These are phyloP conservation scores for Pristionchus entomophagus DNA, from an alignment of 2,888 invertebrate genomes.

Conservation along the genomic window DNA sequence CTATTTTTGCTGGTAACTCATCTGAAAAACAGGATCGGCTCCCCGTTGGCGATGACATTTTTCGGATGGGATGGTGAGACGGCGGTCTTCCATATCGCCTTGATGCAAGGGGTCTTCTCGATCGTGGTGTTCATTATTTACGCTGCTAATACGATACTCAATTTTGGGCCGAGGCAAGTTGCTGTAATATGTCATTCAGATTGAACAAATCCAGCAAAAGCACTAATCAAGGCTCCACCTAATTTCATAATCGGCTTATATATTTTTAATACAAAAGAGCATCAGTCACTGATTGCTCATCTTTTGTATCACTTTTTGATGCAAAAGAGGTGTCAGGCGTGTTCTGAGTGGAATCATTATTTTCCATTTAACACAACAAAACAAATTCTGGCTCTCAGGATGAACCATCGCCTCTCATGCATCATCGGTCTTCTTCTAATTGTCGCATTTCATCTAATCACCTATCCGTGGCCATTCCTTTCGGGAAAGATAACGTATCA, in stretches of 20 bases:
- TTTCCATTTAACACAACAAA: no score
- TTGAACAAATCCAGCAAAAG: no score
- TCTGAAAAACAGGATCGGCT: conserved; percentile 71
- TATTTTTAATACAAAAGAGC: no score
- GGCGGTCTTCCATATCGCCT: conserved; percentile 76
- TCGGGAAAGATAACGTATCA: conserved; percentile 55
- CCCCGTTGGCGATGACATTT: conserved; percentile 77
- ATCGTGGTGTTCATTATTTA: conserved; percentile 74
- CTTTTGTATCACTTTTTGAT: no score
- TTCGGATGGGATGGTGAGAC: conserved; percentile 76
- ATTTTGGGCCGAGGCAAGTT: conserved; percentile 64
- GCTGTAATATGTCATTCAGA: no score
- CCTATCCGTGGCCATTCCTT: conserved; percentile 66
- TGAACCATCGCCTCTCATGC: conserved; percentile 61
- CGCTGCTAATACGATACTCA: conserved; percentile 73
- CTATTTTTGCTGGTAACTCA: no score
- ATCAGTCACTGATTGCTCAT: no score
- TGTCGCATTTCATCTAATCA: conserved; percentile 61
- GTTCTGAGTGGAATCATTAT: no score
- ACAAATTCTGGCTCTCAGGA: conserved; percentile 53
- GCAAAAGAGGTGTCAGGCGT: no score
- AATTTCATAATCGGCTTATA: no score
- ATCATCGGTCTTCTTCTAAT: conserved; percentile 57
- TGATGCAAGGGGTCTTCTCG: conserved; percentile 74
- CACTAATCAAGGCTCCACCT: no score